Evolutionary conservation across 2,113 vertebrate species (phyloP).

Genomic region (Caretta caretta): DNA sequence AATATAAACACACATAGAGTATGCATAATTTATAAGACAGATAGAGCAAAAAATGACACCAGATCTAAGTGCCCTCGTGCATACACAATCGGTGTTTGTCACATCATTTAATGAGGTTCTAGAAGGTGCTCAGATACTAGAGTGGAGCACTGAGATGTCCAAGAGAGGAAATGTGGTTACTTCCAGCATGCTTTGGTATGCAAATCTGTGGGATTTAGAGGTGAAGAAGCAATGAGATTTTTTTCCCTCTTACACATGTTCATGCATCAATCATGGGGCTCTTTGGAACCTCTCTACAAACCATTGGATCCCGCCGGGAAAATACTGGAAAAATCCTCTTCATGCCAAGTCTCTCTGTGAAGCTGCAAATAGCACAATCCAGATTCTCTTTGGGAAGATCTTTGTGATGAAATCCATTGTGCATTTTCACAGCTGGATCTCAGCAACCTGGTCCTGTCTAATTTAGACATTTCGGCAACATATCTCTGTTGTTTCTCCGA

Average conservation of each 20-base stretch:
- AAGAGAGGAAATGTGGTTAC: slow-evolving; percentile 69
- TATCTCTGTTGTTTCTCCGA: slow-evolving; percentile 61
- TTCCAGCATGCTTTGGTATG: slow-evolving; percentile 67
- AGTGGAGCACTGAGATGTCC: slow-evolving; percentile 24
- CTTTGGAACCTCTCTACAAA: slow-evolving; percentile 57
- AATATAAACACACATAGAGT: not conserved
- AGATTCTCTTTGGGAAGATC: slow-evolving; percentile 26
- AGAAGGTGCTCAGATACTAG: not conserved
- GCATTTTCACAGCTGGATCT: slow-evolving; percentile 66
- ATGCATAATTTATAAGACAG: not conserved
- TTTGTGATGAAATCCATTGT: slow-evolving; percentile 45
- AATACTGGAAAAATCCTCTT: slow-evolving; percentile 58
- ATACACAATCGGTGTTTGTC: not conserved
- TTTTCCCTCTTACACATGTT: slow-evolving; percentile 52
- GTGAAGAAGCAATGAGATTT: slow-evolving; percentile 67
- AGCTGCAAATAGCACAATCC: slow-evolving; percentile 29
- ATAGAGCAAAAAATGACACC: not conserved
- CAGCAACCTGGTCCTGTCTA: slow-evolving; percentile 15
- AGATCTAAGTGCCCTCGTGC: not conserved
- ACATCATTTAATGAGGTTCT: not conserved
- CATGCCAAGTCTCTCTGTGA: slow-evolving; percentile 41
- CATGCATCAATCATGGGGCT: slow-evolving; percentile 71
- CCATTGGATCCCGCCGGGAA: slow-evolving; percentile 67
- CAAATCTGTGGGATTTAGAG: slow-evolving; percentile 71
- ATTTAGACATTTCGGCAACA: slow-evolving; percentile 35